These are phyloP conservation scores for Drosophila buzzatii DNA, from an alignment of 2,888 invertebrate species.

Conservation along the genomic window DNA sequence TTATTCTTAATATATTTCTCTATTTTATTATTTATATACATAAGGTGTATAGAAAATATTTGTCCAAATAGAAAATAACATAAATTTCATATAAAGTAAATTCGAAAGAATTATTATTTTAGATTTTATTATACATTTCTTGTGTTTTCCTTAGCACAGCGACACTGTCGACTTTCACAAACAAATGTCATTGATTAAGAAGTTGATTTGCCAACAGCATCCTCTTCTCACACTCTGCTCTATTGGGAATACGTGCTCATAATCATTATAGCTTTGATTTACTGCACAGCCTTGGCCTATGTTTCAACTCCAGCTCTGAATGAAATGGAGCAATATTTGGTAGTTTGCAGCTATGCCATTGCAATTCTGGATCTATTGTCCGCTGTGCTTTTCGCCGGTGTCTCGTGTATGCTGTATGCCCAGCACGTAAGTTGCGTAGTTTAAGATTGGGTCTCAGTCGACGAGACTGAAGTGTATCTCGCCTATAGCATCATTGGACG, in stretches of 20 bases:
- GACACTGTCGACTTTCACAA: constrained; percentile 65
- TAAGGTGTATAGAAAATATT: no score
- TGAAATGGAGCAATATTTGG: constrained; percentile 59
- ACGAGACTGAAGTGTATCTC: background rate
- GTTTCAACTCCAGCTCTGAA: constrained; percentile 27
- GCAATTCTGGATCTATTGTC: constrained; percentile 67
- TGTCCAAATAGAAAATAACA: no score
- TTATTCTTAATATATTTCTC: background rate
- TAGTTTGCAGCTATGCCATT: constrained; percentile 70
- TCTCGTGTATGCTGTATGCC: constrained; percentile 57
- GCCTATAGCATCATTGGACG: constrained; percentile 50
- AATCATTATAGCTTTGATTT: constrained; percentile 79
- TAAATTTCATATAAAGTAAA: background rate
- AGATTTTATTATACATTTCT: background rate
- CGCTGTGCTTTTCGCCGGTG: constrained; percentile 61
- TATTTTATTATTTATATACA: no score
- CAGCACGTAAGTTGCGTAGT: constrained; percentile 54
- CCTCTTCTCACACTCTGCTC: background rate
- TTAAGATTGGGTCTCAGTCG: background rate
- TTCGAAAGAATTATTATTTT: background rate
- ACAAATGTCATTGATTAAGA: constrained; percentile 76
- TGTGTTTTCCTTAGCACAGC: background rate
- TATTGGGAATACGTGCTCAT: constrained; percentile 71
- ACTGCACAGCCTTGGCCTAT: constrained; percentile 52
- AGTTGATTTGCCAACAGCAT: constrained; percentile 20